These are phyloP conservation scores for Paracanthobrama guichenoti DNA, from an alignment of 2,113 vertebrate genomes.

Conservation along the genomic window DNA sequence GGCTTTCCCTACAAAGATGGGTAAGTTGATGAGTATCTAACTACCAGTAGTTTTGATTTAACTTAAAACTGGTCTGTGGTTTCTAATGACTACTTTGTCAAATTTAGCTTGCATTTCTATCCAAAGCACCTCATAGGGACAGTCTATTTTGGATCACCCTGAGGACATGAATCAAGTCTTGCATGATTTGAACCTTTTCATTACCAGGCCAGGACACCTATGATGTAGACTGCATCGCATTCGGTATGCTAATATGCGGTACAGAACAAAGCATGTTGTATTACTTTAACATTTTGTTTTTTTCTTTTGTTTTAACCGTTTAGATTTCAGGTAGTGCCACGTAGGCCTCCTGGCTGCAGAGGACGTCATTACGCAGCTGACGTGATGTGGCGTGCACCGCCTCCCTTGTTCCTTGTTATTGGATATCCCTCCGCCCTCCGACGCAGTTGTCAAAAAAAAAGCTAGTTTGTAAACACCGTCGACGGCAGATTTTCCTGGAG, in stretches of 20 bases:
- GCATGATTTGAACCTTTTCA: too few relatives aligned
- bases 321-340: background rate
- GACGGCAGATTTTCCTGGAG: background rate
- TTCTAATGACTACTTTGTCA: background rate
- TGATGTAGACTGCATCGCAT: too few relatives aligned
- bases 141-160: too few relatives aligned
- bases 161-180: too few relatives aligned
- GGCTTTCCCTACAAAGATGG: background rate
- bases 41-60: background rate
- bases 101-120: background rate
- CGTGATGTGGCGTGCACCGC: background rate
- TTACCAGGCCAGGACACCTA: too few relatives aligned
- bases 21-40: too few relatives aligned
- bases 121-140: too few relatives aligned
- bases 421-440: slow-evolving; percentile 39
- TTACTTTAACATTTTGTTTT: background rate
- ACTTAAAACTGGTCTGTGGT: background rate
- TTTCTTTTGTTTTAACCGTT: background rate
- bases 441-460: slow-evolving; percentile 38
- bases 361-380: background rate
- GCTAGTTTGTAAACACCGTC: slow-evolving; percentile 47
- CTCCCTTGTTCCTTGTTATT: slow-evolving; percentile 41
- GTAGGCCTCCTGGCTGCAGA: background rate
- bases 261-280: too few relatives aligned
- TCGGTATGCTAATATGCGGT: too few relatives aligned